Evolutionary conservation across 2,888 invertebrate species (phyloP), one percentile per base, ranked within the genome.

Genomic region (Rhyacophila evoluta): DNA sequence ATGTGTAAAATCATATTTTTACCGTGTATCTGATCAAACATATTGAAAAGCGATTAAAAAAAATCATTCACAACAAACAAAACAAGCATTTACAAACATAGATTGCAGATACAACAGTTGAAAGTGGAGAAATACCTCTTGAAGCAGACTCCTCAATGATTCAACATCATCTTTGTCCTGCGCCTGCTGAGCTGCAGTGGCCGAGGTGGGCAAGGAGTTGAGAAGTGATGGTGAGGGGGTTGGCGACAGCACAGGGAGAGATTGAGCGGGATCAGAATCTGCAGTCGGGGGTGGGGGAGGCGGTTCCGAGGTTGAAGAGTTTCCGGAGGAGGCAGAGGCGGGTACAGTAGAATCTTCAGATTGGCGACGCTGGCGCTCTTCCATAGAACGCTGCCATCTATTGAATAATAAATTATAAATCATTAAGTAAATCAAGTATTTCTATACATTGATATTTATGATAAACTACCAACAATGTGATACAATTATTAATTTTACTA

Each of bases 91-190:
- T 12, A 29, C 12, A 28, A 38, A 73, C n/a, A 74, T 15, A 74
- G 12, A 74, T 10, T 19, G 67, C 41, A 74, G 67, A 19, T 15
- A 11, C 5, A n/a, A 19, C 55, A 25, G 71, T 28, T 28, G 19
- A 8, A 72, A n/a, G 28, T 29, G 29, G 25, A 75, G 70, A 28
- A 85, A 85, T 89, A 95, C 96, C 94, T 96, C 95, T 87, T 95
- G 94, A 82, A 96, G 87, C 81, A 95, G 91, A 81, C 93, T 89
- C 84, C 94, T 90, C 11, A 95, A 89, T 84, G 94, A 94, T 86
- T 94, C 93, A 74, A 95, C 93, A 83, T 95, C 94, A 72, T 90
- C 89, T 69, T 82, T 84, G 37, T 87, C 87, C 81, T 86, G 87
- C 28, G 79, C 75, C 25, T 41, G 85, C 1, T 86, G 84, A 28